Conservation (phyloP, 2,888 invertebrate genomes). For the Cephus runcator region DNA sequence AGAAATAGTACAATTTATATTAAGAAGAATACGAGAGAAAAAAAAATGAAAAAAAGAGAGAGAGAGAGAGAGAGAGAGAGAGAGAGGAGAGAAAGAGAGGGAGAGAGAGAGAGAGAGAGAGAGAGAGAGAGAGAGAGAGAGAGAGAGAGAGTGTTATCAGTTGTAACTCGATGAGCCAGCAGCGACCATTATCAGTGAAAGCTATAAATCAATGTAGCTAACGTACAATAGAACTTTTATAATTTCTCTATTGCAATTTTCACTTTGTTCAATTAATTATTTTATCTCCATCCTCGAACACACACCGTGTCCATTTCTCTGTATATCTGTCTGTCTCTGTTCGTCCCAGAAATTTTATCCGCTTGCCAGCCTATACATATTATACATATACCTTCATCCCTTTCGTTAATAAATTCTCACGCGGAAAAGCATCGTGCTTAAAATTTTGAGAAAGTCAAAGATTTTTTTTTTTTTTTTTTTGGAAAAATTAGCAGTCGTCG, state of each 20-base stretch:
- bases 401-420: too few species aligned
- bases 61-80: slow-evolving; percentile 3
- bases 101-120: not conserved
- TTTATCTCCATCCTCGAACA: slow-evolving; percentile 15
- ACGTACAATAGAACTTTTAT: slow-evolving; percentile 7
- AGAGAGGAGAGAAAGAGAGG: slow-evolving; percentile 3
- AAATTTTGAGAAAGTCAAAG: too few species aligned
- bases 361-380: slow-evolving; percentile 37
- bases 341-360: slow-evolving; percentile 45
- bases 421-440: too few species aligned
- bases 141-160: slow-evolving; percentile 26
- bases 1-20: slow-evolving; percentile 23
- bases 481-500: too few species aligned
- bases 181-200: slow-evolving; percentile 66
- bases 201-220: slow-evolving; percentile 40
- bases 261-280: slow-evolving; percentile 20
- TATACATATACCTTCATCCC: not conserved
- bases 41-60: not conserved
- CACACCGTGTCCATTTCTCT: slow-evolving; percentile 18
- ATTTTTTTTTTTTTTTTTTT: too few species aligned
- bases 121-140: slow-evolving; percentile 13
- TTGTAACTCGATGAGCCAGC: slow-evolving; percentile 60
- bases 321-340: slow-evolving; percentile 44
- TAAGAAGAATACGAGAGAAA: slow-evolving; percentile 19
- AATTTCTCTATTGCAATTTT: slow-evolving; percentile 27